Conservation (phyloP, 2,888 invertebrate species). For the Autographa gamma region DNA sequence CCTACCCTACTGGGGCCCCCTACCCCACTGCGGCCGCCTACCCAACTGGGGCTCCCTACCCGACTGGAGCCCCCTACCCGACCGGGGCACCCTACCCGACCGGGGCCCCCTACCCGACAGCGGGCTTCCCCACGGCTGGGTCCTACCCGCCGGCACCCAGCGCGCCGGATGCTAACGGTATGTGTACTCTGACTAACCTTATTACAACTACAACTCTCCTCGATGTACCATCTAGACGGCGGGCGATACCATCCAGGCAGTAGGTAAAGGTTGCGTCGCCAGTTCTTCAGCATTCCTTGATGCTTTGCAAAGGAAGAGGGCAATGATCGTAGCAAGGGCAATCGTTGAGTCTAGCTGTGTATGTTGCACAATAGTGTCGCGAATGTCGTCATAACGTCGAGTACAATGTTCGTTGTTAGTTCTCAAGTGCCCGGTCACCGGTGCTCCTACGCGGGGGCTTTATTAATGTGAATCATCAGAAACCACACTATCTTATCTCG, state of each 20-base stretch:
- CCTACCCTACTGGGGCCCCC: slow-evolving; percentile 38
- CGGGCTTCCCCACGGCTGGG: slow-evolving; percentile 44
- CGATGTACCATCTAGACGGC: background rate
- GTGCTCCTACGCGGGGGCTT: background rate
- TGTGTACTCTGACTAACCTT: slow-evolving; percentile 46
- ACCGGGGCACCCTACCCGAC: slow-evolving; percentile 40
- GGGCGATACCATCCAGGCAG: background rate
- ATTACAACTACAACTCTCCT: background rate
- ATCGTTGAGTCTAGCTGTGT: no score
- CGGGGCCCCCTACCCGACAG: slow-evolving; percentile 40
- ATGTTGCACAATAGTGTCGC: background rate
- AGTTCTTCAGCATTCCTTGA: background rate
- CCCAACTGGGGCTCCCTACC: slow-evolving; percentile 46
- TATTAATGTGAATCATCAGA: background rate
- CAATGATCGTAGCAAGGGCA: no score
- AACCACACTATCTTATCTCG: background rate
- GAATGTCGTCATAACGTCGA: background rate
- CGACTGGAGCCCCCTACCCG: slow-evolving; percentile 44
- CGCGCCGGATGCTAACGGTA: slow-evolving; percentile 75
- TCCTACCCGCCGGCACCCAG: slow-evolving; percentile 63
- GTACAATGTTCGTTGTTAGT: background rate
- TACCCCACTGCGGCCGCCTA: slow-evolving; percentile 56
- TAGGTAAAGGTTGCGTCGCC: no score
- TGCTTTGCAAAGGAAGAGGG: background rate
- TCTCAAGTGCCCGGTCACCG: background rate